phyloP scores from a whole-genome alignment of 2,113 vertebrate species.

The Platysteira castanea region DNA sequence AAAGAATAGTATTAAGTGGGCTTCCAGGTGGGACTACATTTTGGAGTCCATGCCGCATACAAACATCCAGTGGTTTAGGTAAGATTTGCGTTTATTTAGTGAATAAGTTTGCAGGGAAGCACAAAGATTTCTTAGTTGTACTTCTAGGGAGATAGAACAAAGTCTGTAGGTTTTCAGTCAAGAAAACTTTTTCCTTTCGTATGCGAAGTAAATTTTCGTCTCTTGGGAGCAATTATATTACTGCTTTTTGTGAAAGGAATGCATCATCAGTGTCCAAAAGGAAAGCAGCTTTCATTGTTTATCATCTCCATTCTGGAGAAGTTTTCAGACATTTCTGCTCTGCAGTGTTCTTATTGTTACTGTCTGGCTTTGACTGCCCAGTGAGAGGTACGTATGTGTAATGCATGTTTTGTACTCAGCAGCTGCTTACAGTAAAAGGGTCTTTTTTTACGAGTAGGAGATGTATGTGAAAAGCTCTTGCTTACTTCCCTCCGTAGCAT shows the following conservation, averaged over 20 bases:
- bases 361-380: not conserved
- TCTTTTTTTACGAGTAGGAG: not conserved
- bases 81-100: constrained; percentile 10
- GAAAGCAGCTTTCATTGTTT: not conserved
- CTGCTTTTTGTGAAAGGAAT: constrained; percentile 1
- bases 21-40: constrained; percentile 91
- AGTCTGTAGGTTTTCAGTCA: not conserved
- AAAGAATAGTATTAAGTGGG: constrained; percentile 84
- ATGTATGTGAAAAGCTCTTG: not conserved
- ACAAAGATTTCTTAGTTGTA: not conserved
- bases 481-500: not conserved
- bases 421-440: not conserved
- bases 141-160: not conserved
- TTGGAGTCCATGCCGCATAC: constrained; percentile 88
- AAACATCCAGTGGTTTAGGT: constrained; percentile 93
- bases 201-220: not conserved
- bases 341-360: not conserved
- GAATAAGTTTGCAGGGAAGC: not conserved
- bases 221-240: not conserved
- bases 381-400: not conserved
- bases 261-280: not conserved
- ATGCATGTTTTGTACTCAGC: not conserved
- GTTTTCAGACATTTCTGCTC: not conserved
- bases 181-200: not conserved
- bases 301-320: not conserved